phyloP scores from a whole-genome alignment of 2,797 vertebrate species.

The Kryptolebias ocellatus region DNA sequence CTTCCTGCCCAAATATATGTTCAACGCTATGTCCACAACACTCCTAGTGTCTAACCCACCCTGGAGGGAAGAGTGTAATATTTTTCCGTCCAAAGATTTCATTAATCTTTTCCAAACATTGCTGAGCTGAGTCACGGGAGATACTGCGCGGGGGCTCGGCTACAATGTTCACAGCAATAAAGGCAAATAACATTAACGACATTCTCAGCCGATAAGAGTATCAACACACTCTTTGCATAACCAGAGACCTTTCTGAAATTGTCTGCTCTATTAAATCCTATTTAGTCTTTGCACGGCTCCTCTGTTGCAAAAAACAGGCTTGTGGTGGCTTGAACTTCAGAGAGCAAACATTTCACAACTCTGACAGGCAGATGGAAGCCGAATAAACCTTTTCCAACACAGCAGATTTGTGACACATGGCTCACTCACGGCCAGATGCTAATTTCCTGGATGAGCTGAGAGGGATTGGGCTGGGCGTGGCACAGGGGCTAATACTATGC shows the following conservation, averaged over 20 bases:
- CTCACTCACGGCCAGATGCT: constrained; percentile 51
- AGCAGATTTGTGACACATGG: constrained; percentile 44
- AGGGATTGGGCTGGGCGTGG: constrained; percentile 23
- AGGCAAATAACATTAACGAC: constrained; percentile 9
- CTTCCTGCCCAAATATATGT: constrained; percentile 28
- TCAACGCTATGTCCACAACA: constrained; percentile 55
- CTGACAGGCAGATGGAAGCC: constrained; percentile 36
- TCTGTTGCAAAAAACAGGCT: constrained; percentile 28
- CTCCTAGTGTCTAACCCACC: constrained; percentile 25
- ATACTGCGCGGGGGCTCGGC: background rate
- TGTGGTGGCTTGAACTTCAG: constrained; percentile 52
- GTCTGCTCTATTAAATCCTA: constrained; percentile 32
- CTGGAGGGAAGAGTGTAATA: constrained; percentile 25
- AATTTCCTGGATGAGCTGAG: constrained; percentile 40
- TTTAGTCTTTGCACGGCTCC: constrained; percentile 6
- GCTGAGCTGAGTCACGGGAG: constrained; percentile 1
- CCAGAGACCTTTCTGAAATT: constrained; percentile 9
- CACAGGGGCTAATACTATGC: constrained; percentile 7
- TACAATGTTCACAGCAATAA: constrained; percentile 7
- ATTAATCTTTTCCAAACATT: constrained; percentile 36
- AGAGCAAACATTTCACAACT: constrained; percentile 72
- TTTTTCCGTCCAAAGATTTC: background rate
- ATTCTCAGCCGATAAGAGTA: background rate
- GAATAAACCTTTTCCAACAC: constrained; percentile 47
- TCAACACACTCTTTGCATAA: constrained; percentile 42